Conservation (phyloP, 2,797 vertebrate species). For the Heteromormyrus szaboi region DNA sequence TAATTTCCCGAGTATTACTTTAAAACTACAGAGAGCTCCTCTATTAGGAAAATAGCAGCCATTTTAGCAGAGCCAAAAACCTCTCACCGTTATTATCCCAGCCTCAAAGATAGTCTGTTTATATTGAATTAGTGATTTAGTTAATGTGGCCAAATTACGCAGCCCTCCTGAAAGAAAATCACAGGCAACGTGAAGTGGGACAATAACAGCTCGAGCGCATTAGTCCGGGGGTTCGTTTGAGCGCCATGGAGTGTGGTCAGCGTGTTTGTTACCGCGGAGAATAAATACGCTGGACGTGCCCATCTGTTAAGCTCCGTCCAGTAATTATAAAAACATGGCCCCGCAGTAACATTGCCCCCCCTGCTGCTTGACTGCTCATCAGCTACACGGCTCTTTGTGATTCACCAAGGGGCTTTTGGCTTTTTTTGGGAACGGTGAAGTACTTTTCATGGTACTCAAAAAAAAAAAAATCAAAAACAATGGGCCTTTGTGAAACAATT, state of each 20-base stretch:
- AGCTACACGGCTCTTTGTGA: neutral
- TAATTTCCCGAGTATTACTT: neutral
- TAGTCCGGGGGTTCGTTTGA: neutral
- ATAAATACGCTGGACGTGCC: neutral
- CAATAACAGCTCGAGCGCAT: neutral
- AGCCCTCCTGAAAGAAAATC: neutral
- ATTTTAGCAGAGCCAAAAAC: neutral
- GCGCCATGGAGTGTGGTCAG: neutral
- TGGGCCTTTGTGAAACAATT: neutral
- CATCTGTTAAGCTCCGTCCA: neutral
- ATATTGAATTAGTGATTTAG: neutral
- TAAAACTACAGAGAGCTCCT: neutral
- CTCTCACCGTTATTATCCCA: neutral
- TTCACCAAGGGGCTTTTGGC: neutral
- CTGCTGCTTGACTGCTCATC: neutral
- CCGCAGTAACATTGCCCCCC: neutral
- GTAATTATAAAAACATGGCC: neutral
- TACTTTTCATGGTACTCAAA: neutral
- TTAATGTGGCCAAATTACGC: neutral
- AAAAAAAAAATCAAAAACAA: neutral
- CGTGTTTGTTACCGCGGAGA: neutral
- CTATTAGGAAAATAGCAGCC: neutral
- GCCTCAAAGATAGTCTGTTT: neutral
- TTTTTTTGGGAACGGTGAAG: neutral
- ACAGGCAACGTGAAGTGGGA: neutral